Conservation (phyloP, 2,888 invertebrate genomes). For the Agrypnus murinus region DNA sequence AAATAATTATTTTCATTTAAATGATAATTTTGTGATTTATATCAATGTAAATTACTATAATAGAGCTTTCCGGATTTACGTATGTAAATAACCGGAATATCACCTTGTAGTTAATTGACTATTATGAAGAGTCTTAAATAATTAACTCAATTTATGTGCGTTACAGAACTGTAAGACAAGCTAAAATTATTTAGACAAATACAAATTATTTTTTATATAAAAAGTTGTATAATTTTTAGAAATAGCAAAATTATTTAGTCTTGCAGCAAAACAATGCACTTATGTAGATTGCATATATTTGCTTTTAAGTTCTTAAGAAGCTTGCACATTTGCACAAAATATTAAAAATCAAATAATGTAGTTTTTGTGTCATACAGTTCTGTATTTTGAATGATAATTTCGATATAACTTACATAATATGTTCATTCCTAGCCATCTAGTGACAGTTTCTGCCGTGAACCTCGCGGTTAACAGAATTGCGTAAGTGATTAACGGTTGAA, state of each 20-base stretch:
- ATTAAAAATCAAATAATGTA: too few species aligned
- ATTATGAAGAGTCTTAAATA: conserved; percentile 23
- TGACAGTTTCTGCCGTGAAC: conserved; percentile 94
- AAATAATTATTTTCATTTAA: neutral
- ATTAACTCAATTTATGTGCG: conserved; percentile 27
- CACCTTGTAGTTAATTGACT: conserved; percentile 34
- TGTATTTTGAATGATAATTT: conserved; percentile 44
- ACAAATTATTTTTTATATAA: neutral
- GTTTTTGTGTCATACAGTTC: conserved; percentile 46
- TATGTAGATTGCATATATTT: too few species aligned
- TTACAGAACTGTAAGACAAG: conserved; percentile 42
- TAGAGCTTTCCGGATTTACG: conserved; percentile 11
- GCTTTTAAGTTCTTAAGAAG: too few species aligned
- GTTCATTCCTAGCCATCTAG: conserved; percentile 87
- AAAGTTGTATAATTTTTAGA: neutral
- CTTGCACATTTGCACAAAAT: too few species aligned
- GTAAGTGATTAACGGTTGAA: conserved; percentile 78
- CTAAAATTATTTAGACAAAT: conserved; percentile 4
- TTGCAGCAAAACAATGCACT: too few species aligned
- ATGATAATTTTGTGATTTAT: conserved; percentile 12
- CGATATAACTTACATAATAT: conserved; percentile 55
- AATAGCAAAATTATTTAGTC: too few species aligned
- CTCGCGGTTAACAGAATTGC: conserved; percentile 94
- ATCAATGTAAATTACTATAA: conserved; percentile 3
- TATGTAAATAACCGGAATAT: conserved; percentile 29